phyloP scores from a whole-genome alignment of 2,888 invertebrate species.

The Chelonus formosanus region DNA sequence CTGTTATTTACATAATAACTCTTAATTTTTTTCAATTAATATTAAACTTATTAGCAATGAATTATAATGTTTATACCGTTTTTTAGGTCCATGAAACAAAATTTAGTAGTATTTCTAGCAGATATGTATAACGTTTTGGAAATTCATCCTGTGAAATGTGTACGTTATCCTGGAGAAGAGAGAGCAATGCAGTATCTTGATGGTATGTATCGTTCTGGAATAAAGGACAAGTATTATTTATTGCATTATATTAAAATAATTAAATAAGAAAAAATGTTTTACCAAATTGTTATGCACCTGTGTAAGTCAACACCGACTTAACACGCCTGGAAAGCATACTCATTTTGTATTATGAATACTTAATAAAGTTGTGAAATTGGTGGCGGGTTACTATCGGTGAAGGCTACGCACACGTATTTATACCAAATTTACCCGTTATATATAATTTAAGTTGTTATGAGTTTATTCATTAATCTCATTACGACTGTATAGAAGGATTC shows the following conservation, averaged over 20 bases:
- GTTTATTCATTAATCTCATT: slow-evolving; percentile 47
- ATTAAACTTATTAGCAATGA: slow-evolving; percentile 17
- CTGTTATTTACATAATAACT: not conserved
- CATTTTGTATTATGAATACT: slow-evolving; percentile 2
- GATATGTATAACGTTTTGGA: slow-evolving; percentile 94
- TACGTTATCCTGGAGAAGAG: slow-evolving; percentile 82
- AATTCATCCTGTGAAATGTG: slow-evolving; percentile 90
- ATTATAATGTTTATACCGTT: slow-evolving; percentile 22
- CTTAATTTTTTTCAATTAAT: not conserved
- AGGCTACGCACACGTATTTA: slow-evolving; percentile 48
- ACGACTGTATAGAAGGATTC: too few species aligned
- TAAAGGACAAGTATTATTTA: slow-evolving; percentile 27
- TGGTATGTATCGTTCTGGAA: slow-evolving; percentile 58
- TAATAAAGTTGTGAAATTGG: slow-evolving; percentile 37
- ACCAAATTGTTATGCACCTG: slow-evolving; percentile 28
- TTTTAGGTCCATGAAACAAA: slow-evolving; percentile 85
- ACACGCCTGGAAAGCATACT: not conserved
- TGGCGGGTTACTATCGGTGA: slow-evolving; percentile 54
- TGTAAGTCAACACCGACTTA: slow-evolving; percentile 30
- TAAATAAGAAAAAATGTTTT: slow-evolving; percentile 14
- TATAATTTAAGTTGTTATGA: slow-evolving; percentile 55
- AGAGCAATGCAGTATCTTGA: slow-evolving; percentile 65
- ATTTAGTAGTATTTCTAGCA: slow-evolving; percentile 89
- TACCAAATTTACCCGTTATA: slow-evolving; percentile 44
- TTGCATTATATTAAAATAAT: slow-evolving; percentile 5